These are phyloP conservation scores for Batillaria attramentaria DNA, from an alignment of 1,140 invertebrate species.

Conservation along the genomic window DNA sequence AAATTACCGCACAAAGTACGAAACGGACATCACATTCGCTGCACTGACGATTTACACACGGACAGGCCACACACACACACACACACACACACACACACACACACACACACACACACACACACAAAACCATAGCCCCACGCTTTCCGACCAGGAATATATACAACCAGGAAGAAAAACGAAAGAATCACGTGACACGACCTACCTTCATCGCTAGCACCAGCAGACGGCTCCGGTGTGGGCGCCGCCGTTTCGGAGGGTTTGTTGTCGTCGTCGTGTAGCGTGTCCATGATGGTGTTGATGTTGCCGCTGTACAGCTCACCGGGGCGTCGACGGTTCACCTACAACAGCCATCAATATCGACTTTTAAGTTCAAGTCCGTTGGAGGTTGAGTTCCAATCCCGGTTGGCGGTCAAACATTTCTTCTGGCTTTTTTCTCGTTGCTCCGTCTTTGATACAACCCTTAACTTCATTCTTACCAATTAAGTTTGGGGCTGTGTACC, in stretches of 20 bases:
- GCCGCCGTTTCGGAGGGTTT: not conserved
- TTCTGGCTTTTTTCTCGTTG: no score
- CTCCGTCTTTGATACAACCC: no score
- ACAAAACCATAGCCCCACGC: slow-evolving; percentile 19
- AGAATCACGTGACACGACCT: not conserved
- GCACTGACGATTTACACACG: no score
- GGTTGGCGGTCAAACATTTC: no score
- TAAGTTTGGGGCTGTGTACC: no score
- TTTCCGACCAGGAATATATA: slow-evolving; percentile 19
- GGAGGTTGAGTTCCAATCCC: no score
- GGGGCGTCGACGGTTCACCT: slow-evolving; percentile 60
- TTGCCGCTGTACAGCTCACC: slow-evolving; percentile 62
- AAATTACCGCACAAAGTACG: no score
- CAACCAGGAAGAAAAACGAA: not conserved
- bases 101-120: slow-evolving; percentile 17
- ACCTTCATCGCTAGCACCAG: not conserved
- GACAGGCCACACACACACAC: not conserved
- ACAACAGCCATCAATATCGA: no score
- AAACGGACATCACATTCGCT: no score
- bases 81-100: slow-evolving; percentile 19
- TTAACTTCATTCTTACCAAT: not conserved
- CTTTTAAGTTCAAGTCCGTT: no score
- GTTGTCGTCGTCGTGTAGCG: slow-evolving; percentile 51
- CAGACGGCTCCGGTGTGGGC: not conserved
- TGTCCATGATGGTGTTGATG: slow-evolving; percentile 58